Evolutionary conservation across 92 coral and sea anemone genomes (phyloP).

Genomic region (Meandrina meandrites): DNA sequence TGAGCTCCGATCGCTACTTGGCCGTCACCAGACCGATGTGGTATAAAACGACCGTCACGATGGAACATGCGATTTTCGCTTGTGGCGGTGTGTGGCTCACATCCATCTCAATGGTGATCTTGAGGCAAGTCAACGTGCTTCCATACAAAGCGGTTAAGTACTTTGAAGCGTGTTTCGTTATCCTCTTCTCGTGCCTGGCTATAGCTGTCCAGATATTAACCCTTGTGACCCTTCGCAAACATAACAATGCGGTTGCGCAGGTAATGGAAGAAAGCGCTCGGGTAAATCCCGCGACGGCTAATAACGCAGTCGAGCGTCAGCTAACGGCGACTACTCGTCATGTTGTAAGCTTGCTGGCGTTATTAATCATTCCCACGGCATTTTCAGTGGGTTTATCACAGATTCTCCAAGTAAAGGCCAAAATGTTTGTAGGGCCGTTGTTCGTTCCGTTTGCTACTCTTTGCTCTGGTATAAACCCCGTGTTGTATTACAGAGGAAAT

Average conservation of each 20-base stretch:
- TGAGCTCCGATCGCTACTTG: conserved; percentile 39
- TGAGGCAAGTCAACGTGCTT: conserved; percentile 13
- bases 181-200: background rate
- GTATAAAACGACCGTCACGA: conserved; percentile 28
- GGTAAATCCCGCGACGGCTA: background rate
- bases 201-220: conserved; percentile 16
- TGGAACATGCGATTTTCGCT: background rate
- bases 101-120: conserved; percentile 3
- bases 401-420: background rate
- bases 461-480: conserved; percentile 31
- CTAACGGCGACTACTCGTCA: conserved; percentile 13
- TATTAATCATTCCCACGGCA: conserved; percentile 1
- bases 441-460: conserved; percentile 37
- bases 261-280: conserved; percentile 16
- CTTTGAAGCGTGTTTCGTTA: conserved; percentile 23
- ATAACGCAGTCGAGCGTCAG: conserved; percentile 14
- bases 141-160: background rate
- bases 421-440: conserved; percentile 16
- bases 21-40: conserved; percentile 34
- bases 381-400: conserved; percentile 12
- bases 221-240: conserved; percentile 18
- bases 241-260: conserved; percentile 21
- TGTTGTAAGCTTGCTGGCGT: conserved; percentile 22
- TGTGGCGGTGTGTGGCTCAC: conserved; percentile 15
- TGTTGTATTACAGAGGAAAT: conserved; percentile 36